Percentiles rank a stretch among this genome's conserved stretches.
These are phyloP conservation scores for Agrilus planipennis DNA, from an alignment of 1,140 invertebrate species.

Conservation along the genomic window DNA sequence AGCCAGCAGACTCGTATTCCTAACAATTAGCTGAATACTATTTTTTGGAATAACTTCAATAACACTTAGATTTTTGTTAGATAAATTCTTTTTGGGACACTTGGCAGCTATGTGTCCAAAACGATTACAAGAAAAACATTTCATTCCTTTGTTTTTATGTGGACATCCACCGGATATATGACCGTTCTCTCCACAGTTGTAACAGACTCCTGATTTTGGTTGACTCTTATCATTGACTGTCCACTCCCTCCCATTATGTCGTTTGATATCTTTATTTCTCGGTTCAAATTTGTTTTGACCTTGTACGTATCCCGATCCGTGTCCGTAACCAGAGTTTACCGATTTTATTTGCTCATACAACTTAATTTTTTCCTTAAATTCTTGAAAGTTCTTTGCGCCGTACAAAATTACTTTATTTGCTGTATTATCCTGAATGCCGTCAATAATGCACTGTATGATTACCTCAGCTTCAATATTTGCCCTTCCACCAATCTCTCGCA, in stretches of 20 bases:
- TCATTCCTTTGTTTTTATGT: constrained; percentile 2
- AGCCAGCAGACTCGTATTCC: too few relatives aligned
- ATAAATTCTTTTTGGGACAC: too few relatives aligned
- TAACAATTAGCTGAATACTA: too few relatives aligned
- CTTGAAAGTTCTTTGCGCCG: background rate
- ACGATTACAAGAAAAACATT: constrained; percentile 6
- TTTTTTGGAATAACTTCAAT: too few relatives aligned
- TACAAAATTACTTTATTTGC: constrained; percentile 16
- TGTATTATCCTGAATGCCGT: constrained; percentile 17
- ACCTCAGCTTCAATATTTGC: constrained; percentile 14
- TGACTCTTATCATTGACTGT: background rate
- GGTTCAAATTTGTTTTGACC: too few relatives aligned
- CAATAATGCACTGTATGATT: constrained; percentile 24
- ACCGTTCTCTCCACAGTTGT: background rate
- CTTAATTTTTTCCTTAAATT: constrained; percentile 8
- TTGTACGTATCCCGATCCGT: background rate
- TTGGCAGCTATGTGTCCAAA: constrained; percentile 1
- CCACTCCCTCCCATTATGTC: too few relatives aligned
- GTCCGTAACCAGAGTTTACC: constrained; percentile 1
- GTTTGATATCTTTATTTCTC: background rate
- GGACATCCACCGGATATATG: constrained; percentile 4
- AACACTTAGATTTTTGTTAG: too few relatives aligned
- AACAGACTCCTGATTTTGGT: too few relatives aligned
- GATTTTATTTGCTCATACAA: background rate
- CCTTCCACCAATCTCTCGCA: constrained; percentile 22